Conservation (phyloP, 64 coral and sea anemone genomes). For the Acropora tenuis region DNA sequence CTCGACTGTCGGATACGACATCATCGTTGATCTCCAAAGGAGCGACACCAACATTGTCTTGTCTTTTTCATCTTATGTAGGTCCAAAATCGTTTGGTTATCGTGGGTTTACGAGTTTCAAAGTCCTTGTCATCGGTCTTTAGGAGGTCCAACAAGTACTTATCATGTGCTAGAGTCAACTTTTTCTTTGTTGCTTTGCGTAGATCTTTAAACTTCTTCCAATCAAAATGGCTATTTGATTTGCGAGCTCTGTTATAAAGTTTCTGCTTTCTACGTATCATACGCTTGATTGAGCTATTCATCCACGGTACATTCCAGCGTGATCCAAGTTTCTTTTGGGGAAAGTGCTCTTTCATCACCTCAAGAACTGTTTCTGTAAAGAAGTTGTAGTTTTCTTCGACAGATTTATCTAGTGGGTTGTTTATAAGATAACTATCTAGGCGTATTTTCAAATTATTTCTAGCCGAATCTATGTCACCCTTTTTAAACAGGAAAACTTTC, state of each 20-base stretch:
- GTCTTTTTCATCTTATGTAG: constrained; percentile 39
- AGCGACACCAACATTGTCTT: constrained; percentile 44
- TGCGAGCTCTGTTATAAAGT: constrained; percentile 26
- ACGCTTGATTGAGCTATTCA: constrained; percentile 30
- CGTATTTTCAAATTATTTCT: constrained; percentile 21
- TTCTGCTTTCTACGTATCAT: constrained; percentile 49
- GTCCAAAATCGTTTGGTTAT: constrained; percentile 54
- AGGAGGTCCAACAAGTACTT: constrained; percentile 28
- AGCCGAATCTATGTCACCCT: constrained; percentile 17
- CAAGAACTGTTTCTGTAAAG: no score
- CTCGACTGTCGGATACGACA: constrained; percentile 10
- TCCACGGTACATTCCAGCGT: constrained; percentile 23
- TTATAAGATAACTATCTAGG: constrained; percentile 12
- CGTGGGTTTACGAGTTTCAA: constrained; percentile 15
- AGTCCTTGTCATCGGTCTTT: neutral
- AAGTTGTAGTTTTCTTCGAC: no score
- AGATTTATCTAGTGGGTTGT: neutral
- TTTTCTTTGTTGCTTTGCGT: constrained; percentile 24
- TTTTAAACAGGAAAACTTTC: constrained; percentile 66
- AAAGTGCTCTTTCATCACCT: constrained; percentile 7
- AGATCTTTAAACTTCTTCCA: constrained; percentile 7
- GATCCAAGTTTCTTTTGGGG: constrained; percentile 2
- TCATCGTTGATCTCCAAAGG: constrained; percentile 30
- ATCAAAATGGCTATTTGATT: neutral
- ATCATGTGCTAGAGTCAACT: constrained; percentile 8